Evolutionary conservation across 2,113 vertebrate species (phyloP).

Genomic region (Calypte anna): DNA sequence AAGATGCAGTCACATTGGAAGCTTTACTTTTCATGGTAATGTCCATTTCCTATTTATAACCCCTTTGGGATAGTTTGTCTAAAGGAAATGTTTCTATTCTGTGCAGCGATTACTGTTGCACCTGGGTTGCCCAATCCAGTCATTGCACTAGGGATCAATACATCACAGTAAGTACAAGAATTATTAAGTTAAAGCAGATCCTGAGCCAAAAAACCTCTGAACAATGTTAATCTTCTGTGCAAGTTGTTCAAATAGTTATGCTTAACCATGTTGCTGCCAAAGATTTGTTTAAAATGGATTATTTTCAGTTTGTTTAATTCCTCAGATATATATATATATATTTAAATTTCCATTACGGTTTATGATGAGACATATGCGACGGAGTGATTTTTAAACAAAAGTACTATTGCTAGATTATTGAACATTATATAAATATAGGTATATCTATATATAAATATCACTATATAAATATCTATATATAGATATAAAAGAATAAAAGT

Average conservation of each 20-base stretch:
- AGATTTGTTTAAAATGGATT: conserved; percentile 76
- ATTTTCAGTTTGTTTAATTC: conserved; percentile 60
- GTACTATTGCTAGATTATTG: conserved; percentile 60
- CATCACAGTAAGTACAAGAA: conserved; percentile 88
- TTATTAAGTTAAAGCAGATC: conserved; percentile 83
- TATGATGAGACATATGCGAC: conserved; percentile 34
- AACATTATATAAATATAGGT: conserved; percentile 57
- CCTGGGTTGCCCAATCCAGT: conserved; percentile 89
- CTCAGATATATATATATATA: conserved; percentile 43
- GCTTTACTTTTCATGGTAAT: conserved; percentile 88
- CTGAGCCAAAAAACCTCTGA: conserved; percentile 82
- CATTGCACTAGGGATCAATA: conserved; percentile 91
- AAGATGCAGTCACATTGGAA: conserved; percentile 85
- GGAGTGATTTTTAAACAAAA: conserved; percentile 59
- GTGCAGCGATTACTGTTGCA: conserved; percentile 94
- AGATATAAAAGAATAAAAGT: conserved; percentile 55
- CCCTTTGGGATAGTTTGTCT: conserved; percentile 94
- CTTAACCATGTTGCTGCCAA: conserved; percentile 82
- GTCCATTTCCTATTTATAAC: conserved; percentile 94
- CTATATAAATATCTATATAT: conserved; percentile 68
- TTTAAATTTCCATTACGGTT: conserved; percentile 63
- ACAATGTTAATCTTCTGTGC: conserved; percentile 85
- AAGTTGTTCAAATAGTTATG: conserved; percentile 75
- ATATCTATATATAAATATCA: conserved; percentile 73
- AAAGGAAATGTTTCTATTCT: conserved; percentile 99